These are phyloP conservation scores for Plotosus lineatus DNA, from an alignment of 2,113 vertebrate species.

Conservation along the genomic window DNA sequence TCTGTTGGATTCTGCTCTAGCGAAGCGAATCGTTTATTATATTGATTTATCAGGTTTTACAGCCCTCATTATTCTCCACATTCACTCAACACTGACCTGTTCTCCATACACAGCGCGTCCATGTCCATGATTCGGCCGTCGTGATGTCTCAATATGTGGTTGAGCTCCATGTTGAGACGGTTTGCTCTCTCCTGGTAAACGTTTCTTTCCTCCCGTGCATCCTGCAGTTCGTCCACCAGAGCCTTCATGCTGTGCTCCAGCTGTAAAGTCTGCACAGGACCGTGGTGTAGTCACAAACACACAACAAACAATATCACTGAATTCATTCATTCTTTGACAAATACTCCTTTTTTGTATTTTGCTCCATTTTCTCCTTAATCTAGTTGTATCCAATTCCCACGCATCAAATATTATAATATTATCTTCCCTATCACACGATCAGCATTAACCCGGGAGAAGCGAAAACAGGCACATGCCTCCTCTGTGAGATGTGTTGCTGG, in stretches of 20 bases:
- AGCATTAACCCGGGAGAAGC: too few relatives aligned
- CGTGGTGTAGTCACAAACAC: background rate
- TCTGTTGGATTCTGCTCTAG: too few relatives aligned
- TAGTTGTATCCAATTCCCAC: too few relatives aligned
- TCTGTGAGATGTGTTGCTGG: too few relatives aligned
- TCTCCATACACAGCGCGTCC: conserved; percentile 96
- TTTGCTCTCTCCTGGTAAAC: conserved; percentile 94
- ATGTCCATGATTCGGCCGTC: conserved; percentile 87
- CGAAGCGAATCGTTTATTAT: background rate
- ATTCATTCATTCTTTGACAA: too few relatives aligned
- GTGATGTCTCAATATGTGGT: conserved; percentile 87
- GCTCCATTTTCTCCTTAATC: too few relatives aligned
- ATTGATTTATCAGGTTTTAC: background rate
- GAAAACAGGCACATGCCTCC: too few relatives aligned
- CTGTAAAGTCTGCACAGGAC: conserved; percentile 79
- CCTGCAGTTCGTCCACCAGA: conserved; percentile 87
- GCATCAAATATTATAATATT: too few relatives aligned
- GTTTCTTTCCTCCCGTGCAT: conserved; percentile 85
- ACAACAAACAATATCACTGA: background rate
- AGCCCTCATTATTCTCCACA: background rate
- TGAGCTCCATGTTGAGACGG: conserved; percentile 90
- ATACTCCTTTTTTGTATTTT: too few relatives aligned
- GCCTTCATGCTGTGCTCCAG: conserved; percentile 87
- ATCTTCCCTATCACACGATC: too few relatives aligned
- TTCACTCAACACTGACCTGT: conserved; percentile 79